Base-by-base conservation (phyloP, 2,888 invertebrate species). In the Drosophila maculinotata region DNA sequence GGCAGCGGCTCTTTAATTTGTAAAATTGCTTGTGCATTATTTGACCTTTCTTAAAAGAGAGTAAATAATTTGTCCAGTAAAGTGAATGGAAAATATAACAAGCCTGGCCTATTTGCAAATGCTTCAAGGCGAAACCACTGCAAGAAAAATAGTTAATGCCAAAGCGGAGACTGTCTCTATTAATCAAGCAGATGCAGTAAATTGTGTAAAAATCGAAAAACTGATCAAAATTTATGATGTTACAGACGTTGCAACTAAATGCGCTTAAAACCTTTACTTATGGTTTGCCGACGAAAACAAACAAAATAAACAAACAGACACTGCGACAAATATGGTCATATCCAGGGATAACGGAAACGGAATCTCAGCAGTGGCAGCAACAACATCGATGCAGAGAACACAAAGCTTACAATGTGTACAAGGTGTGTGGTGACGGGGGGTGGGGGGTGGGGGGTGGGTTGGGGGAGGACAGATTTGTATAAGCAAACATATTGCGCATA, bases 401-500 rank as follows among this genome's bases (percentile, higher is more conserved):
- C 52, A 72, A 62, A 56, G 56, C 59, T 66, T 62, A 65, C 60
- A 65, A 58, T 72, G 58, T n/a, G n/a, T n/a, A n/a, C n/a, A n/a
- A n/a, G n/a, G n/a, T n/a, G n/a, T n/a, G n/a, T n/a, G n/a, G n/a
- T n/a, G n/a, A n/a, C n/a, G n/a, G n/a, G n/a, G n/a, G n/a, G n/a
- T n/a, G n/a, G n/a, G n/a, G n/a, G n/a, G n/a, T n/a, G n/a, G n/a
- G n/a, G n/a, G n/a, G n/a, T n/a, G n/a, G n/a, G n/a, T n/a, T n/a
- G n/a, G n/a, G n/a, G n/a, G n/a, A n/a, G n/a, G n/a, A n/a, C n/a
- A n/a, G n/a, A n/a, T n/a, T n/a, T n/a, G n/a, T 20, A 20, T 20
- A 68, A 60, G 75, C 75, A 87, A 84, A 87, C 78, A 88, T 72
- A 83, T 87, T 88, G 89, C 72, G 72, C 79, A 87, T 87, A 87